These are phyloP conservation scores for Hylomyscus alleni DNA, from an alignment of 2,797 vertebrate species.

Conservation along the genomic window DNA sequence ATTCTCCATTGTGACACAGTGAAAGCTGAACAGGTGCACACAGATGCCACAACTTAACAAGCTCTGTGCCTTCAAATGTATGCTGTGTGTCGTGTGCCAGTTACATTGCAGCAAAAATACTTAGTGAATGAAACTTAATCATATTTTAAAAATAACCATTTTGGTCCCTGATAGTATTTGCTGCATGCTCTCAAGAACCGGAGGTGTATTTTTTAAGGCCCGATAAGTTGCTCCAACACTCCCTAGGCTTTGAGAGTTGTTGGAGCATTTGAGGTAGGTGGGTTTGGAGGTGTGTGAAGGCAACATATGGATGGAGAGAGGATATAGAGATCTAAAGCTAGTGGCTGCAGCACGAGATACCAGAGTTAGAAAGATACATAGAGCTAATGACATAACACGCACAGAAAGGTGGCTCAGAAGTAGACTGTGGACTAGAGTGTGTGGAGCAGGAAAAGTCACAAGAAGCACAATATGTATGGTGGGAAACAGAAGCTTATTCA, in stretches of 20 bases:
- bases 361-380: not conserved
- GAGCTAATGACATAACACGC: not conserved
- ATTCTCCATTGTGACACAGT: not conserved
- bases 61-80: not conserved
- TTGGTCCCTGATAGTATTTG: not conserved
- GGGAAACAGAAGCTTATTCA: not conserved
- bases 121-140: not conserved
- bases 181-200: not conserved
- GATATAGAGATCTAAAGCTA: not conserved
- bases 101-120: conserved; percentile 20
- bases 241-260: not conserved
- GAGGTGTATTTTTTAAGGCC: not conserved
- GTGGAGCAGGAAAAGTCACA: not conserved
- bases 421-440: not conserved
- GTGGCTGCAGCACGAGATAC: not conserved
- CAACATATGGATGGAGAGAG: not conserved
- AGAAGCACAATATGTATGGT: not conserved
- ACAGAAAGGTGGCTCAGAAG: not conserved
- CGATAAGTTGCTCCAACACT: not conserved
- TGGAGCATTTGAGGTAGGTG: not conserved
- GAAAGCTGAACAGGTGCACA: not conserved
- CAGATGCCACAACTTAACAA: not conserved
- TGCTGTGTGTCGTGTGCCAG: not conserved
- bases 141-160: not conserved
- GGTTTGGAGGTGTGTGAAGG: not conserved